These are phyloP conservation scores for Alosa alosa DNA, from an alignment of 2,113 vertebrate species.

Conservation along the genomic window DNA sequence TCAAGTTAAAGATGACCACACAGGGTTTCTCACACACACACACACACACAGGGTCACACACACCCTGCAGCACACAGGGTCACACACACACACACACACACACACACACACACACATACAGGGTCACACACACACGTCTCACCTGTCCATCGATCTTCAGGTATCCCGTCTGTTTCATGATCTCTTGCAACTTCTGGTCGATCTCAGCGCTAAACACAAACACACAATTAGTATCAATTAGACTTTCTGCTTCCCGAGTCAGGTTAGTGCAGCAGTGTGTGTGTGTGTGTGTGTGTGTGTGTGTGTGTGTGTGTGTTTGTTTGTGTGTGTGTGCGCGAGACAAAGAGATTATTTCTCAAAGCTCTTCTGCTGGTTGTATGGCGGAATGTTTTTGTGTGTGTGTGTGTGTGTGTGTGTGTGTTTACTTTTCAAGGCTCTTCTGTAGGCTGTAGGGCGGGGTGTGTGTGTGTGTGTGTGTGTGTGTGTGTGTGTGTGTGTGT, in stretches of 20 bases:
- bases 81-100: no score
- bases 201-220: slow-evolving; percentile 81
- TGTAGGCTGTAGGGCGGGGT: no score
- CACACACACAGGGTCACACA: background rate
- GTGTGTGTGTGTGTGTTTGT: no score
- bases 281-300: background rate
- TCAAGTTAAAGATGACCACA: no score
- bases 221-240: background rate
- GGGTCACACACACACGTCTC: slow-evolving; percentile 43
- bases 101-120: no score
- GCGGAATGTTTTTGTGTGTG: slow-evolving; percentile 56
- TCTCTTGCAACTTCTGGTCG: slow-evolving; percentile 93
- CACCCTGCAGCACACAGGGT: no score
- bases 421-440: no score
- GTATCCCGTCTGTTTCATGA: slow-evolving; percentile 94
- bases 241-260: background rate
- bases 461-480: no score
- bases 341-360: background rate
- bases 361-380: slow-evolving; percentile 57
- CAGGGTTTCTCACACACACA: no score
- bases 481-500: no score
- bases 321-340: no score
- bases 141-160: slow-evolving; percentile 92
- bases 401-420: background rate
- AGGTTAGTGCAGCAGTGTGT: background rate